Conservation (phyloP, 2,888 invertebrate genomes). For the Keiferia lycopersicella region DNA sequence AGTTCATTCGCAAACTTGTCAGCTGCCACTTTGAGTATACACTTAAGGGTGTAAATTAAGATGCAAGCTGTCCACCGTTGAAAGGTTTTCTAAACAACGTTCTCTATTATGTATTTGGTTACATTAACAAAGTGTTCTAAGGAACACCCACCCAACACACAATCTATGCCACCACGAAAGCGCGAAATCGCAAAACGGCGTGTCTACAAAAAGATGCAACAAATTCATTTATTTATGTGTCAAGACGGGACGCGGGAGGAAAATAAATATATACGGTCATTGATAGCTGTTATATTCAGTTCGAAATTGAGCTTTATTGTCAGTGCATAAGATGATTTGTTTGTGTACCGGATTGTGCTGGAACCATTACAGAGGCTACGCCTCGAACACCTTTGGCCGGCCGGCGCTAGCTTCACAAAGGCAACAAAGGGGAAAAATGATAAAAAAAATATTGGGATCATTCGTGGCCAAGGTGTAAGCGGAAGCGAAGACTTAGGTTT, state of each 20-base stretch:
- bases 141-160: slow-evolving; percentile 25
- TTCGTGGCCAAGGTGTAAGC: slow-evolving; percentile 42
- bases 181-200: slow-evolving; percentile 65
- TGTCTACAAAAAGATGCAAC: slow-evolving; percentile 52
- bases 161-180: slow-evolving; percentile 65
- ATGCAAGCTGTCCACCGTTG: slow-evolving; percentile 12
- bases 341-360: not conserved
- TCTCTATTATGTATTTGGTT: slow-evolving; percentile 20
- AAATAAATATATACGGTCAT: slow-evolving; percentile 73
- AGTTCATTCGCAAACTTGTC: not conserved
- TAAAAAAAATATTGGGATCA: slow-evolving; percentile 56
- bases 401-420: slow-evolving; percentile 79
- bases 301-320: not conserved
- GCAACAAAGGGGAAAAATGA: slow-evolving; percentile 72
- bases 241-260: slow-evolving; percentile 75
- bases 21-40: not conserved
- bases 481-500: not conserved
- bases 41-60: slow-evolving; percentile 8
- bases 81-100: slow-evolving; percentile 15
- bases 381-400: slow-evolving; percentile 73
- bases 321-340: not conserved
- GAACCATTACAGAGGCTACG: slow-evolving; percentile 69
- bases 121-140: slow-evolving; percentile 9
- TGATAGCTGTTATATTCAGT: not conserved
- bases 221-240: slow-evolving; percentile 76